phyloP scores from a whole-genome alignment of 2,113 vertebrate genomes.

The Cinclus cinclus region DNA sequence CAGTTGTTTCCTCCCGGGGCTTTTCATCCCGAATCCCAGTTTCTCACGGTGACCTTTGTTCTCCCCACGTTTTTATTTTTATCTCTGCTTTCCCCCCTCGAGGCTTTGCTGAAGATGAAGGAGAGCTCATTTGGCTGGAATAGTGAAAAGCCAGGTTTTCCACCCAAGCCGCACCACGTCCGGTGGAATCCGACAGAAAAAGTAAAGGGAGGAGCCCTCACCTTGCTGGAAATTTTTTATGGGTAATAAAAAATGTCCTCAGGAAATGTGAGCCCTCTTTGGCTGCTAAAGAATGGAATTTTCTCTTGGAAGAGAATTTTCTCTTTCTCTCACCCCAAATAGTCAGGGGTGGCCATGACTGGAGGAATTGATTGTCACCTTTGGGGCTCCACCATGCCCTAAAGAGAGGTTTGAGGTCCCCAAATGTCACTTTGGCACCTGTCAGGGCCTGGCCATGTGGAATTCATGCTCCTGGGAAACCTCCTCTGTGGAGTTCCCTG shows the following conservation, averaged over 20 bases:
- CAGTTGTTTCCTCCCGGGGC: background rate
- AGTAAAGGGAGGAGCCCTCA: background rate
- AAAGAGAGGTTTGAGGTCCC: background rate
- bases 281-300: background rate
- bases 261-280: background rate
- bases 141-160: background rate
- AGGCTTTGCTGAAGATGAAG: background rate
- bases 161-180: accelerated
- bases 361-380: background rate
- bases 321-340: background rate
- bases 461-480: background rate
- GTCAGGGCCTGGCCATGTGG: background rate
- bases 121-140: background rate
- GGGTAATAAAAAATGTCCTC: background rate
- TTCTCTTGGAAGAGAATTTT: background rate
- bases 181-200: background rate
- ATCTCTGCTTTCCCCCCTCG: background rate
- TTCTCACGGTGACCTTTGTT: background rate
- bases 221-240: accelerated
- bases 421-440: background rate
- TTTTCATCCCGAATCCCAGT: background rate
- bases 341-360: background rate
- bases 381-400: too few species aligned
- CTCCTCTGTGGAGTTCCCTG: background rate
- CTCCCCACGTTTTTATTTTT: background rate